Conservation (phyloP, 1,140 invertebrate genomes). For the Ceratina calcarata region DNA sequence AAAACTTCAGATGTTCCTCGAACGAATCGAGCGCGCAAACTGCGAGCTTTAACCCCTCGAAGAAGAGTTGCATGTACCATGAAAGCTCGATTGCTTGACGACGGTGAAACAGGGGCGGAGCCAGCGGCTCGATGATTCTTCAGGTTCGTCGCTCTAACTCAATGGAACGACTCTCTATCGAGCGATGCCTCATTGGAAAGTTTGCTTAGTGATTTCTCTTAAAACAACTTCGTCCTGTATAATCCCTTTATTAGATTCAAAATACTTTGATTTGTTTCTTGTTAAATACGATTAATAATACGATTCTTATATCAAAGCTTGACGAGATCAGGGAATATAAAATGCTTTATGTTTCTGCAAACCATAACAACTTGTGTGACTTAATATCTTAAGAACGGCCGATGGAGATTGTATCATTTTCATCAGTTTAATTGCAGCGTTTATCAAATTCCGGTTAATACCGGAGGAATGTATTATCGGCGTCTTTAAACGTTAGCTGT, state of each 20-base stretch:
- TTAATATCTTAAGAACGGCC: not conserved
- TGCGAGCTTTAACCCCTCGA: slow-evolving; percentile 15
- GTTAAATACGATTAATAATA: not conserved
- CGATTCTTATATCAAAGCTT: not conserved
- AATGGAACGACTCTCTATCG: not conserved
- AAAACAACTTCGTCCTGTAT: not conserved
- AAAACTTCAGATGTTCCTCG: not conserved
- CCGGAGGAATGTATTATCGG: not conserved
- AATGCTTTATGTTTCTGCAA: too few species aligned
- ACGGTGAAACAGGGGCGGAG: slow-evolving; percentile 68
- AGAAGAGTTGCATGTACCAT: slow-evolving; percentile 18
- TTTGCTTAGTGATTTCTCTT: slow-evolving; percentile 5
- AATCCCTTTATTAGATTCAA: not conserved
- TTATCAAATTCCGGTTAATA: not conserved
- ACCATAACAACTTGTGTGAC: too few species aligned
- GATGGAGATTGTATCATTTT: not conserved
- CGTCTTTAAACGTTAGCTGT: not conserved
- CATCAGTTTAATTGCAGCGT: not conserved
- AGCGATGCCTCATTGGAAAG: slow-evolving; percentile 2
- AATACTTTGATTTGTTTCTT: not conserved
- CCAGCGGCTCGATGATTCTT: slow-evolving; percentile 47
- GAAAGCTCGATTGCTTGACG: slow-evolving; percentile 67
- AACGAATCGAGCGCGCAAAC: slow-evolving; percentile 17
- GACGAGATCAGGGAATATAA: too few species aligned
- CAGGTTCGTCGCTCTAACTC: slow-evolving; percentile 36